Conservation (phyloP, 2,888 invertebrate species). For the Cosmia trapezina region DNA sequence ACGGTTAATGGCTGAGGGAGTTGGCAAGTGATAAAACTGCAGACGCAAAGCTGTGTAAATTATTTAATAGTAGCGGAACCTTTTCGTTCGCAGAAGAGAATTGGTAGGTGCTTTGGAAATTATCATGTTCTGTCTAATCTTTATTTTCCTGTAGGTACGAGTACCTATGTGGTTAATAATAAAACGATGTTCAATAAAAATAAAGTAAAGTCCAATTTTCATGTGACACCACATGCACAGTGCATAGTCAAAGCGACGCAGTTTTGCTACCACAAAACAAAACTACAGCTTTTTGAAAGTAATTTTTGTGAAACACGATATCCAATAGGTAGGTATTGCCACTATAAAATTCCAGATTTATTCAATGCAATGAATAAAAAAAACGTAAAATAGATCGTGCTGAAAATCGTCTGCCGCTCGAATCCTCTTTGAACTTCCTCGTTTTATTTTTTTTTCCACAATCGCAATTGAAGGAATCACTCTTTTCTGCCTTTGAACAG, state of each 20-base stretch:
- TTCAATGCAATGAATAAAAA: slow-evolving; percentile 59
- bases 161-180: too few relatives aligned
- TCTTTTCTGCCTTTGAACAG: slow-evolving; percentile 68
- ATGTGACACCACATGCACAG: too few relatives aligned
- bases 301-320: slow-evolving; percentile 23
- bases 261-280: neutral
- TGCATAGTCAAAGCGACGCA: neutral
- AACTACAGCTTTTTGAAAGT: neutral
- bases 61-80: slow-evolving; percentile 36
- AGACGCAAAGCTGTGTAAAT: slow-evolving; percentile 43
- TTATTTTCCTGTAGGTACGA: too few relatives aligned
- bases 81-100: slow-evolving; percentile 4
- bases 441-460: slow-evolving; percentile 64
- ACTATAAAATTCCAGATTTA: slow-evolving; percentile 53
- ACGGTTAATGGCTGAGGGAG: slow-evolving; percentile 55
- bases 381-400: slow-evolving; percentile 67
- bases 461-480: slow-evolving; percentile 70
- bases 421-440: slow-evolving; percentile 59
- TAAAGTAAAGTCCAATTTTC: neutral
- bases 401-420: slow-evolving; percentile 65
- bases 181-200: too few relatives aligned
- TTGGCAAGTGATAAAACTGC: slow-evolving; percentile 54
- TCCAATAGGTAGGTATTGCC: slow-evolving; percentile 33
- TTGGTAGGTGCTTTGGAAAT: neutral
- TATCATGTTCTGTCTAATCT: too few relatives aligned